Evolutionary conservation across 2,797 vertebrate genomes (phyloP).

Genomic region (Aerospiza tachiro): DNA sequence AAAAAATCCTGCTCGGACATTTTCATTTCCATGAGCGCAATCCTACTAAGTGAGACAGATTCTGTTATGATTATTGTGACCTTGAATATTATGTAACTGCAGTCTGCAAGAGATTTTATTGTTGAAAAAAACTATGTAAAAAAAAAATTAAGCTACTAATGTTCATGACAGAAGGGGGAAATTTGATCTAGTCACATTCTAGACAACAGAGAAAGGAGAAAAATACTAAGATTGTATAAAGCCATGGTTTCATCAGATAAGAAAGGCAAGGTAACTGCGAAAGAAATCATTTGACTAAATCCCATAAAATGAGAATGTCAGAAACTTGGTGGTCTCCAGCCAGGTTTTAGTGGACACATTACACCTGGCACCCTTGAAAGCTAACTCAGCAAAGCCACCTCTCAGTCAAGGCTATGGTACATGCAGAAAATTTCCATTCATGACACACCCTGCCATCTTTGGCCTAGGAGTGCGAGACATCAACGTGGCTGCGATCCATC

Average conservation of each 20-base stretch:
- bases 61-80: background rate
- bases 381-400: background rate
- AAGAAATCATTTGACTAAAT: background rate
- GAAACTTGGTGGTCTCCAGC: background rate
- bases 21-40: background rate
- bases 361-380: background rate
- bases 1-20: background rate
- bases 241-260: background rate
- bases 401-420: background rate
- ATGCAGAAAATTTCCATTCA: background rate
- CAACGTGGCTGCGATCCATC: background rate
- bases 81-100: constrained; percentile 33
- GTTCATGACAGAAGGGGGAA: constrained; percentile 23
- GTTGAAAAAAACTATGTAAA: background rate
- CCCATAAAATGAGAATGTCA: background rate
- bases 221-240: background rate
- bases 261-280: background rate
- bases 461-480: background rate
- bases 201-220: constrained; percentile 8
- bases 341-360: background rate
- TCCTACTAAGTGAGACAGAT: background rate
- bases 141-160: background rate
- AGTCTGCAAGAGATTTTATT: constrained; percentile 3
- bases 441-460: background rate
- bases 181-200: constrained; percentile 19